Evolutionary conservation across 2,888 invertebrate species (phyloP), one percentile per base, ranked within the genome.

Genomic region (Pedicia rivosa): DNA sequence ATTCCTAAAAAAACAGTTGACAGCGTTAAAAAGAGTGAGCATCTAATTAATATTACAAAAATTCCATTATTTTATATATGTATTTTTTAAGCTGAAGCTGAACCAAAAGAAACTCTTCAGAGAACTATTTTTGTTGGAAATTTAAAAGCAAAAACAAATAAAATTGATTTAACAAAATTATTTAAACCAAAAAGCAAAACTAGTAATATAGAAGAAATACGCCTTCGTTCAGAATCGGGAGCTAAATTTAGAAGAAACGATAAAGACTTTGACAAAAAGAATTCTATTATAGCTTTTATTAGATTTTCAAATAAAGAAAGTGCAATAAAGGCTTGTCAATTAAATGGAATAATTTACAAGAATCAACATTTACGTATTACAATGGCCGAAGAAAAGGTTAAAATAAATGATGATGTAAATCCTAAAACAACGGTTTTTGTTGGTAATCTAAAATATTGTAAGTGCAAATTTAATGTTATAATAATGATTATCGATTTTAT

Each of bases 91-190:
- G 22, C 19, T 20, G 22, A n/a, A 5, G 32, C 17, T 32, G 19
- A 13, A 7, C 32, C 32, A 30, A 42, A 38, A 15, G 15, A 39
- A 2, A 38, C 40, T 8, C 49, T 51, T 17, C 50, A 47, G 7
- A 44, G 48, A 10, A 62, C 62, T 1, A 41, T 62, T 2, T 62
- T 61, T 41, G 50, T 61, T 17, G 62, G 62, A 1, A 62, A 62
- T 43, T 39, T 62, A 1, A 57, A 61, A 0, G 46, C 49, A 0
- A 60, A 56, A 30, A 57, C 55, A 2, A 62, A 61, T 38, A 53
- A 55, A 1, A 41, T 50, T 1, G 55, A 60, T 39, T n/a, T 62
- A 1, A 15, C 42, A 1, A 50, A 48, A 10, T 42, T 59, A 1
- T 53, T 60, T 30, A 29, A 43, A 8, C n/a, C n/a, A n/a, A n/a